These are phyloP conservation scores for Beris morrisii DNA, from an alignment of 2,888 invertebrate species.

Conservation along the genomic window DNA sequence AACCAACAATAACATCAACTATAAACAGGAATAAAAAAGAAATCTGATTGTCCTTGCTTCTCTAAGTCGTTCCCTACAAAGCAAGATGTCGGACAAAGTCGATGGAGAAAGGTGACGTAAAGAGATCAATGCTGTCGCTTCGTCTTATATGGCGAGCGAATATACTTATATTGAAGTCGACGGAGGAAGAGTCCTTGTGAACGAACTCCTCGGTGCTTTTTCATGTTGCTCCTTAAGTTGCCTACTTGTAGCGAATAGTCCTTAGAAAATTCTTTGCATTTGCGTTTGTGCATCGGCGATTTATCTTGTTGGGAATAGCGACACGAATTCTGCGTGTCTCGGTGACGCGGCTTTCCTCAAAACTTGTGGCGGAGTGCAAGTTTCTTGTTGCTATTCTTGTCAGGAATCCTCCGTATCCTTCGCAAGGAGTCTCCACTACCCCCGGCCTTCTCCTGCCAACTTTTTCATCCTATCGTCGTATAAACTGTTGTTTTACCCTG, in stretches of 20 bases:
- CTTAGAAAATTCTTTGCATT: slow-evolving; percentile 33
- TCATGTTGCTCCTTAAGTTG: slow-evolving; percentile 23
- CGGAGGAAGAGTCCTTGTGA: not conserved
- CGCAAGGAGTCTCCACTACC: not conserved
- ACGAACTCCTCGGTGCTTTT: slow-evolving; percentile 1
- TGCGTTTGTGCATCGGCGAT: slow-evolving; percentile 36
- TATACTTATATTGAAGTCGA: not conserved
- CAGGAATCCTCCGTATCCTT: slow-evolving; percentile 12
- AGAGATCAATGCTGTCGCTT: slow-evolving; percentile 31
- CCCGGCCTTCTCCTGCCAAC: not conserved
- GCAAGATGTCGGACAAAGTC: too few relatives aligned
- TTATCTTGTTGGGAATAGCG: slow-evolving; percentile 26
- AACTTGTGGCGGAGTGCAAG: not conserved
- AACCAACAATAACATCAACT: too few relatives aligned
- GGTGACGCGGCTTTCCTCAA: too few relatives aligned
- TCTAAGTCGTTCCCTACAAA: too few relatives aligned
- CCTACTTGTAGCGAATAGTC: slow-evolving; percentile 18
- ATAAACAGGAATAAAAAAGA: slow-evolving; percentile 17
- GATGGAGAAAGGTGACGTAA: slow-evolving; percentile 25
- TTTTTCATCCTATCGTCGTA: not conserved
- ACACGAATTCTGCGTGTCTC: slow-evolving; percentile 34
- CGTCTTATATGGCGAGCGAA: slow-evolving; percentile 2
- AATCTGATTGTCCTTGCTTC: slow-evolving; percentile 30
- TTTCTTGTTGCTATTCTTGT: slow-evolving; percentile 31
- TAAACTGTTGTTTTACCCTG: slow-evolving; percentile 1